Conservation (phyloP, 2,797 vertebrate genomes). For the Mareca strepera region DNA sequence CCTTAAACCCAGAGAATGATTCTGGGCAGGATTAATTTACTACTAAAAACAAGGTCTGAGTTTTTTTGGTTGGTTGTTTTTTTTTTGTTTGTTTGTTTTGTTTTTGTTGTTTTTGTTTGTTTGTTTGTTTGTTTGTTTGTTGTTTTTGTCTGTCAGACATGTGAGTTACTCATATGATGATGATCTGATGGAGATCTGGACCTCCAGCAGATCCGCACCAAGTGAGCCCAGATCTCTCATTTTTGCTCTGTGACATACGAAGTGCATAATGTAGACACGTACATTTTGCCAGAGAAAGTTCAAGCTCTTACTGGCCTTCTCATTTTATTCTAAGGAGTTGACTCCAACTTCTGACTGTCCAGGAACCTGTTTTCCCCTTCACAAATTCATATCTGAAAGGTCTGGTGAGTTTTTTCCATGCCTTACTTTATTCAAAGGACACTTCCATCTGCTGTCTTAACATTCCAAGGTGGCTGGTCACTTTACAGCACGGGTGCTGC, state of each 20-base stretch:
- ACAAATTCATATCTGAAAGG: not conserved
- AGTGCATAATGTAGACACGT: fast-evolving
- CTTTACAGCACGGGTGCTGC: not conserved
- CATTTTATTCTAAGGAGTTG: not conserved
- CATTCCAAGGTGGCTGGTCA: not conserved
- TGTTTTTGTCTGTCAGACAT: not conserved
- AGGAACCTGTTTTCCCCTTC: not conserved
- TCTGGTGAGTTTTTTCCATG: not conserved
- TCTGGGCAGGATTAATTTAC: not conserved
- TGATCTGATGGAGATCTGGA: not conserved
- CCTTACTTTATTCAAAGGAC: not conserved
- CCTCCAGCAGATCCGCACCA: not conserved
- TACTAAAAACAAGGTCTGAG: not conserved
- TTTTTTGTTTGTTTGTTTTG: too few relatives aligned
- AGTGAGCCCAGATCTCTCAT: not conserved
- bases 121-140: too few relatives aligned
- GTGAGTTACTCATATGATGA: not conserved
- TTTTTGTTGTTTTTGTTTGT: not conserved
- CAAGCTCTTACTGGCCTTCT: not conserved
- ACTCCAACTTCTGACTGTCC: not conserved
- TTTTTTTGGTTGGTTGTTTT: not conserved
- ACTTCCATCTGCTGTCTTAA: fast-evolving
- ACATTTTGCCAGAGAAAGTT: not conserved
- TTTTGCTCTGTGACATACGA: not conserved
- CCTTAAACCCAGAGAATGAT: not conserved